A percentile compares a stretch with the other conserved stretches of the same genome.
phyloP scores from a whole-genome alignment of 2,113 vertebrate genomes.

The Nycticryphes semicollaris region DNA sequence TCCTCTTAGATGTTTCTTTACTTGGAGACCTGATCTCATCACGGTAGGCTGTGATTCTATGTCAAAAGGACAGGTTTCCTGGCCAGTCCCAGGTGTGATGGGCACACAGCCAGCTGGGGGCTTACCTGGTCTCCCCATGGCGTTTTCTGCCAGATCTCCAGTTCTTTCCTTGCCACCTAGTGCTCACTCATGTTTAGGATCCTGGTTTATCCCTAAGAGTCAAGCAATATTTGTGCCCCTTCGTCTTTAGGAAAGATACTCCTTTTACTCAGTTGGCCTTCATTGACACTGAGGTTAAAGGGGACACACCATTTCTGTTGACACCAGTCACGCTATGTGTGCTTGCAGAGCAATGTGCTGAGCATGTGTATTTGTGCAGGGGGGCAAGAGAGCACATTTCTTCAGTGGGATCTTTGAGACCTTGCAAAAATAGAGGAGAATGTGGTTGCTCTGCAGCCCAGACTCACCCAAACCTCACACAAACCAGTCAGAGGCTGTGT shows the following conservation, averaged over 20 bases:
- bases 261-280: not conserved
- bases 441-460: accelerated
- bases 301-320: not conserved
- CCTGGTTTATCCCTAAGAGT: not conserved
- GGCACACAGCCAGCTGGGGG: not conserved
- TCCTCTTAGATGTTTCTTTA: not conserved
- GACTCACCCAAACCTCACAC: not conserved
- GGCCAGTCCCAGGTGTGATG: not conserved
- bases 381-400: not conserved
- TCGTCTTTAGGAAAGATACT: not conserved
- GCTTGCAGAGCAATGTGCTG: not conserved
- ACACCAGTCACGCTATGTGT: not conserved
- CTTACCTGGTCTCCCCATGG: accelerated
- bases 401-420: not conserved
- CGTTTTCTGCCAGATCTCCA: not conserved
- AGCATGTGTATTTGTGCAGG: not conserved
- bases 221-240: not conserved
- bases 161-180: not conserved
- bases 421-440: not conserved
- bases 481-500: not conserved
- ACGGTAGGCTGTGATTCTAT: not conserved
- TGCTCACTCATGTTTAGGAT: not conserved
- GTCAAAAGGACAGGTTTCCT: not conserved
- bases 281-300: not conserved
- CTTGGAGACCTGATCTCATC: not conserved